Evolutionary conservation across 2,888 invertebrate genomes (phyloP), one percentile per base, ranked within the genome.

Genomic region (Leptinotarsa tumamoca): DNA sequence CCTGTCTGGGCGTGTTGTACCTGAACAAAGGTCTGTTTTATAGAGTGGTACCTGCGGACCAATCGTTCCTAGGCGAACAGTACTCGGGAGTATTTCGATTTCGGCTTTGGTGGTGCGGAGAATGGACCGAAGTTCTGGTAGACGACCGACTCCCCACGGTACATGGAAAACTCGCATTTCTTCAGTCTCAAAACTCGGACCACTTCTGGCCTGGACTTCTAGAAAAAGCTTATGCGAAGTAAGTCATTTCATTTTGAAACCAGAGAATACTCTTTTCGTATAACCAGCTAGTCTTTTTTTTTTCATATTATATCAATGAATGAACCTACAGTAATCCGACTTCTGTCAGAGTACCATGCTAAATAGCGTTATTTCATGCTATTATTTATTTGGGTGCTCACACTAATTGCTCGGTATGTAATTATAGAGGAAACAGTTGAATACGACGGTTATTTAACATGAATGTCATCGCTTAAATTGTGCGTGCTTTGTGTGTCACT

Each of bases 211-310:
- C 97, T 0, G 94, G 96, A 0, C 89, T 97, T 43, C 89, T 97
- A 71, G 97, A 97, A 89, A 97, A 97, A 88, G 97, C 97, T 0
- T 97, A 97, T 82, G 97, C 97, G 75, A 97, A 97, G 95, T 95
- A 87, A 91, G 92, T 89, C 10, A 66, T 66, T 66, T 13, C 18
- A 17, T 18, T 67, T 33, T 17, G 43, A 33, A 67, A 43, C 52
- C 52, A 14, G 52, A n/a, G 1, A n/a, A 15, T 52, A 52, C 52
- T 5, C 52, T 52, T 52, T 14, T 17, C n/a, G 52, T 17, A 3
- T 7, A 52, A 52, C 52, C 52, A 4, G 3, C 52, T 15, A 17
- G 4, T 7, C 4, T 52, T 17, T 52, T 15, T 3, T 21, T 23
- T 14, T 23, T 2, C 15, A 4, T 15, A 13, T 21, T 15, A 10